phyloP scores from a whole-genome alignment of 37 sponge, comb jelly and placozoan genomes.

The Lycopodina hypogea region DNA sequence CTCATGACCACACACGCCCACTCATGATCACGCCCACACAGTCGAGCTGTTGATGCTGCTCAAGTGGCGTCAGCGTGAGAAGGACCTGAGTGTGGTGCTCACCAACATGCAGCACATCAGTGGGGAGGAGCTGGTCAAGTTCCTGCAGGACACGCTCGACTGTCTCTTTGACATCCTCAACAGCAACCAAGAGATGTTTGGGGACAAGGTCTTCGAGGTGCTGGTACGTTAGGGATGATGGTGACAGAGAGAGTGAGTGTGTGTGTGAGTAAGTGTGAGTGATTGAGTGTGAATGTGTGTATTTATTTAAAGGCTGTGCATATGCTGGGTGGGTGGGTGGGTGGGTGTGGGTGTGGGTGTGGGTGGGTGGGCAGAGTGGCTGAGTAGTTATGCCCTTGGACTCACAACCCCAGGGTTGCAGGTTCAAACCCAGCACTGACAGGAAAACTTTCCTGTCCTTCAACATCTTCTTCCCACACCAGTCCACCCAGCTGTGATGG shows the following conservation, averaged over 20 bases:
- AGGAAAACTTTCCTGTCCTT: no score
- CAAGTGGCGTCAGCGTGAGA: conserved; percentile 55
- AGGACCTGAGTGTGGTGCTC: conserved; percentile 37
- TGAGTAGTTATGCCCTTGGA: no score
- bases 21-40: conserved; percentile 6
- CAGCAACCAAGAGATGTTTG: conserved; percentile 27
- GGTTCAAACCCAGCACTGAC: no score
- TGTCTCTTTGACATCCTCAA: conserved; percentile 69
- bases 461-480: no score
- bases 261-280: conserved; percentile 1
- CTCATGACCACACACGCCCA: no score
- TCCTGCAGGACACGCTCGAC: conserved; percentile 72
- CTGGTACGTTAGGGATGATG: conserved; percentile 42
- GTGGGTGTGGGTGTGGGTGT: no score
- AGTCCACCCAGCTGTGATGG: no score
- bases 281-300: no score
- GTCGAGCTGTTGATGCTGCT: conserved; percentile 67
- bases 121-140: conserved; percentile 73
- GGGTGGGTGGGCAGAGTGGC: no score
- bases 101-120: conserved; percentile 28
- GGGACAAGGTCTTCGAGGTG: conserved; percentile 50
- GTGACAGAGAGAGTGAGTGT: not conserved
- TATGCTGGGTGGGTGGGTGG: not conserved
- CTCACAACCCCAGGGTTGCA: no score
- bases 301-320: not conserved